A percentile compares a stretch with the other conserved stretches of the same genome.
Evolutionary conservation across 2,888 invertebrate genomes (phyloP).

Genomic region (Callinectes sapidus): DNA sequence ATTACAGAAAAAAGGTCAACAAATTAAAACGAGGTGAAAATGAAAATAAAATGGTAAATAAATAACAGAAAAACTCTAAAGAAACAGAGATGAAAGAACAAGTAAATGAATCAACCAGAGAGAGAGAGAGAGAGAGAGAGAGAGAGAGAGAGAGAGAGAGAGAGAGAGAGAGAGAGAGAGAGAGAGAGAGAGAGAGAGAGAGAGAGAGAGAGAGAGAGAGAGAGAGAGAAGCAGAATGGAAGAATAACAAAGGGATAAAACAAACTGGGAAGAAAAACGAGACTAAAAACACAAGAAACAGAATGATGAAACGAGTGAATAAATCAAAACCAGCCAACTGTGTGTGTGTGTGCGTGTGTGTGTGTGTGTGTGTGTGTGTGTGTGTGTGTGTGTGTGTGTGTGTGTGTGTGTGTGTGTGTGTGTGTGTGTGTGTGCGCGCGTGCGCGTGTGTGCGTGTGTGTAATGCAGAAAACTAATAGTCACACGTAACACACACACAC

Average conservation of each 20-base stretch:
- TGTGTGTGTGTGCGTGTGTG: slow-evolving; percentile 21
- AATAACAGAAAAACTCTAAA: not conserved
- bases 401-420: slow-evolving; percentile 18
- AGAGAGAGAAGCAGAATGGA: not conserved
- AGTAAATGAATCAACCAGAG: not conserved
- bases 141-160: not conserved
- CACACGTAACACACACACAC: not conserved
- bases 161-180: not conserved
- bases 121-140: not conserved
- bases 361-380: slow-evolving; percentile 10
- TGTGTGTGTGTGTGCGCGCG: slow-evolving; percentile 6
- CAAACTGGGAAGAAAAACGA: not conserved
- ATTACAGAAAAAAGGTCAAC: not conserved
- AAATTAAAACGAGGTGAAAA: not conserved
- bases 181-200: not conserved
- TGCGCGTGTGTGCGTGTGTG: not conserved
- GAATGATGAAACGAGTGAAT: slow-evolving; percentile 4
- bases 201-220: not conserved
- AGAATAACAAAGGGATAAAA: not conserved
- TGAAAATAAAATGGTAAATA: not conserved
- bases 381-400: slow-evolving; percentile 20
- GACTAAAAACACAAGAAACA: not conserved
- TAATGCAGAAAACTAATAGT: not conserved
- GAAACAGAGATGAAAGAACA: not conserved
- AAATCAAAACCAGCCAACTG: not conserved